phyloP scores from a whole-genome alignment of 2,797 vertebrate species.

The Hemibagrus guttatus region DNA sequence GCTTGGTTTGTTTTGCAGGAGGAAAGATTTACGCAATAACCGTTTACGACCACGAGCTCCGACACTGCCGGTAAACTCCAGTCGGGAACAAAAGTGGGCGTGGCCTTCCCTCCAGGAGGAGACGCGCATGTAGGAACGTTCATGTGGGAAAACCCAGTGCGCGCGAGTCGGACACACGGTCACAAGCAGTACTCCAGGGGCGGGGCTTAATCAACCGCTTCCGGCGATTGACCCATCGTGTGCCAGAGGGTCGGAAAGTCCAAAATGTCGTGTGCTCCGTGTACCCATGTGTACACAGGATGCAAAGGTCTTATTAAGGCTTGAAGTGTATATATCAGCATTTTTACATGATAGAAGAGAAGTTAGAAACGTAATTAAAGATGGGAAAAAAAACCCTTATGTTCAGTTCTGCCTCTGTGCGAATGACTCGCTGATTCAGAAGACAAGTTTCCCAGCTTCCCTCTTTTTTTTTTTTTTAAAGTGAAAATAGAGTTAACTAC shows the following conservation, averaged over 20 bases:
- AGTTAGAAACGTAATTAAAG: background rate
- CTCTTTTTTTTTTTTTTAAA: conserved; percentile 35
- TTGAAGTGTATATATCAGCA: background rate
- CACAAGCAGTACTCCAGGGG: conserved; percentile 23
- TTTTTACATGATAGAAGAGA: background rate
- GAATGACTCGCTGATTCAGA: conserved; percentile 41
- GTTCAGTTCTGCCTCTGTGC: background rate
- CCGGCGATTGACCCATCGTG: conserved; percentile 30
- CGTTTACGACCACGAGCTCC: conserved; percentile 75
- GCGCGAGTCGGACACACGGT: conserved; percentile 13
- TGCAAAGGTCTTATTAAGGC: conserved; percentile 17
- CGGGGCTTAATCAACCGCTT: conserved; percentile 1
- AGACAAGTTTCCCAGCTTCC: conserved; percentile 45
- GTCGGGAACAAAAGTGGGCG: conserved; percentile 62
- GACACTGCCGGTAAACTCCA: conserved; percentile 76
- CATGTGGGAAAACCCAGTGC: conserved; percentile 50
- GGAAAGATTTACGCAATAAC: conserved; percentile 69
- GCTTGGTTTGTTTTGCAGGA: conserved; percentile 25
- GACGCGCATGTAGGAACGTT: conserved; percentile 24
- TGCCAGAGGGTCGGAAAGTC: conserved; percentile 5
- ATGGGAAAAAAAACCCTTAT: background rate
- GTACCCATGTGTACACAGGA: conserved; percentile 9
- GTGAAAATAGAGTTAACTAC: conserved; percentile 34
- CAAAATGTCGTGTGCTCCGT: conserved; percentile 1
- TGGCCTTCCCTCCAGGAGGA: conserved; percentile 67